A percentile compares a stretch with the other conserved stretches of the same genome.
Conservation (phyloP, 1,140 invertebrate genomes). For the Rhynchophorus ferrugineus region DNA sequence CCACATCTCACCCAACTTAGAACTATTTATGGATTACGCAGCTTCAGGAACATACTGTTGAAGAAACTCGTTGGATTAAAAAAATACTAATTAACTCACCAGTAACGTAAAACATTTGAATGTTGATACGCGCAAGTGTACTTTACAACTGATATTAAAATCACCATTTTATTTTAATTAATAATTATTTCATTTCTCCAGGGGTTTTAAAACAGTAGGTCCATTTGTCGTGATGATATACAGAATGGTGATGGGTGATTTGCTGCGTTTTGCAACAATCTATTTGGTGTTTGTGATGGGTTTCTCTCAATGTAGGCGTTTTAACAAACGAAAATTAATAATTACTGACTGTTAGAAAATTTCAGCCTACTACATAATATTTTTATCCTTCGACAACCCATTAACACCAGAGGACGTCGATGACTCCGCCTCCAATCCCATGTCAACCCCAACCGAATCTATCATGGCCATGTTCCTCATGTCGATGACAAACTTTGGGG, state of each 20-base stretch:
- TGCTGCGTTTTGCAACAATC: conserved; percentile 91
- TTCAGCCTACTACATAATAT: conserved; percentile 86
- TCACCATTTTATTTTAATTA: not conserved
- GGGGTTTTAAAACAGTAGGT: conserved; percentile 95
- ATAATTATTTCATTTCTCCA: conserved; percentile 40
- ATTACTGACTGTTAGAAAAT: too few species aligned
- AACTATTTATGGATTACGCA: too few species aligned
- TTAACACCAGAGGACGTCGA: conserved; percentile 61
- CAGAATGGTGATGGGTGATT: conserved; percentile 93
- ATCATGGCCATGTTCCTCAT: conserved; percentile 97
- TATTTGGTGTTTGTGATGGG: conserved; percentile 96
- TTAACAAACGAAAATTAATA: conserved; percentile 10
- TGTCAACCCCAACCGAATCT: conserved; percentile 85
- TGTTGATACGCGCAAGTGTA: too few species aligned
- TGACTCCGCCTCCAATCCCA: conserved; percentile 70
- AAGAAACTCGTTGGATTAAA: too few species aligned
- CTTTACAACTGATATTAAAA: too few species aligned
- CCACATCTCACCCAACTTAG: too few species aligned
- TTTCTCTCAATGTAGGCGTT: conserved; percentile 81
- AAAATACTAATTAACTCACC: too few species aligned
- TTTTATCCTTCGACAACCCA: conserved; percentile 76
- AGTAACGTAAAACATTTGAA: too few species aligned
- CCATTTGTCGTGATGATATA: conserved; percentile 99
- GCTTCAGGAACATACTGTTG: too few species aligned
- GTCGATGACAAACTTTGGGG: conserved; percentile 93